Conservation (phyloP, 2,113 vertebrate genomes). For the Rhinichthys klamathensis region DNA sequence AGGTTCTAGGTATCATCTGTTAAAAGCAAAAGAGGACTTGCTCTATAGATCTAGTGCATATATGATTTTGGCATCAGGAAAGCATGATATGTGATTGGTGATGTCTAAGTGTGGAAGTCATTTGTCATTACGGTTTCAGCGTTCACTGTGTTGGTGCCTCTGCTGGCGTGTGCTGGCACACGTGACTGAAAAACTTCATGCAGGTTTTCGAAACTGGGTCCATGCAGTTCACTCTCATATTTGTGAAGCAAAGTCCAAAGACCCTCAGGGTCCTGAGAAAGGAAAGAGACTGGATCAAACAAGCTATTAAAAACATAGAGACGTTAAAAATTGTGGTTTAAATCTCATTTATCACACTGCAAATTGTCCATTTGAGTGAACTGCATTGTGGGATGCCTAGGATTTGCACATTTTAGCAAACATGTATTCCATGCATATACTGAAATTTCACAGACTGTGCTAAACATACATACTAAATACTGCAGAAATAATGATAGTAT, state of each 20-base stretch:
- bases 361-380: too few relatives aligned
- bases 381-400: too few relatives aligned
- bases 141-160: neutral
- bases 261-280: slow-evolving; percentile 22
- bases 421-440: too few relatives aligned
- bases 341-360: too few relatives aligned
- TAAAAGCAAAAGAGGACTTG: neutral
- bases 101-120: neutral
- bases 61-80: neutral
- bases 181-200: slow-evolving; percentile 27
- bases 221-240: slow-evolving; percentile 42
- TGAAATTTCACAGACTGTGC: too few relatives aligned
- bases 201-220: slow-evolving; percentile 34
- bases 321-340: too few relatives aligned
- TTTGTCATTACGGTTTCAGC: neutral
- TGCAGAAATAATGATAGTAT: too few relatives aligned
- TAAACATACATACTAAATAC: too few relatives aligned
- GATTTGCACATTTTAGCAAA: too few relatives aligned
- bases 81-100: neutral
- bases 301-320: too few relatives aligned
- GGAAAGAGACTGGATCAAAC: neutral
- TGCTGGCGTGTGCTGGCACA: neutral
- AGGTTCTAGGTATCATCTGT: neutral
- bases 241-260: slow-evolving; percentile 31
- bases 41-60: neutral